Evolutionary conservation across 2,797 vertebrate species (phyloP).

Genomic region (Heliangelus exortis): DNA sequence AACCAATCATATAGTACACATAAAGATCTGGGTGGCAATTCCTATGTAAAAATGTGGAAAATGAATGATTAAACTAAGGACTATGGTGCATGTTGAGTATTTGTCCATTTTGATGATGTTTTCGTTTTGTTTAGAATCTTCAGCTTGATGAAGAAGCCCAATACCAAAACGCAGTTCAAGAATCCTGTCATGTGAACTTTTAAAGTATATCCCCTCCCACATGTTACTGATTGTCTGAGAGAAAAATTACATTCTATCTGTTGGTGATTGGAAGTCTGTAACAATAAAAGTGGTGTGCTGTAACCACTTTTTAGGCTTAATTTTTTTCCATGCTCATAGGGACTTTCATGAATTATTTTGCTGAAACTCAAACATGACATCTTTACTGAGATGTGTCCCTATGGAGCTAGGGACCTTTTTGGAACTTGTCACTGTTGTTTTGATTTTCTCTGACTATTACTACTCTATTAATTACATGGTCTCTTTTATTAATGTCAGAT

Average conservation of each 20-base stretch:
- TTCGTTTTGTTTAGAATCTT: conserved; percentile 78
- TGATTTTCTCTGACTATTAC: conserved; percentile 47
- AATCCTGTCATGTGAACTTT: conserved; percentile 81
- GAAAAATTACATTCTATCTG: conserved; percentile 54
- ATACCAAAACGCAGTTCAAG: conserved; percentile 82
- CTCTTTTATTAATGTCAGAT: conserved; percentile 4
- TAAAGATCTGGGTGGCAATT: not conserved
- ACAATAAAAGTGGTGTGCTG: conserved; percentile 73
- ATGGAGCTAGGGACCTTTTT: conserved; percentile 33
- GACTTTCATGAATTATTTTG: conserved; percentile 30
- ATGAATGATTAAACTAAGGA: not conserved
- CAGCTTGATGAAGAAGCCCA: conserved; percentile 82
- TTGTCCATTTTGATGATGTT: conserved; percentile 54
- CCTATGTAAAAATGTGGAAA: not conserved
- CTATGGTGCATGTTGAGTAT: not conserved
- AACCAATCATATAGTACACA: not conserved
- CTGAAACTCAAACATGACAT: not conserved
- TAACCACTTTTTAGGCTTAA: conserved; percentile 41
- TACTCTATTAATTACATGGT: conserved; percentile 28
- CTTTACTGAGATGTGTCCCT: conserved; percentile 35
- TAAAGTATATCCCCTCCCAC: conserved; percentile 59
- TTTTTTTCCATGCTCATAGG: not conserved
- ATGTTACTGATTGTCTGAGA: conserved; percentile 59
- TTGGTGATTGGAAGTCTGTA: conserved; percentile 49
- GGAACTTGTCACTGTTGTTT: conserved; percentile 42